Conservation (phyloP, 2,888 invertebrate species). For the Plemyria rubiginata region DNA sequence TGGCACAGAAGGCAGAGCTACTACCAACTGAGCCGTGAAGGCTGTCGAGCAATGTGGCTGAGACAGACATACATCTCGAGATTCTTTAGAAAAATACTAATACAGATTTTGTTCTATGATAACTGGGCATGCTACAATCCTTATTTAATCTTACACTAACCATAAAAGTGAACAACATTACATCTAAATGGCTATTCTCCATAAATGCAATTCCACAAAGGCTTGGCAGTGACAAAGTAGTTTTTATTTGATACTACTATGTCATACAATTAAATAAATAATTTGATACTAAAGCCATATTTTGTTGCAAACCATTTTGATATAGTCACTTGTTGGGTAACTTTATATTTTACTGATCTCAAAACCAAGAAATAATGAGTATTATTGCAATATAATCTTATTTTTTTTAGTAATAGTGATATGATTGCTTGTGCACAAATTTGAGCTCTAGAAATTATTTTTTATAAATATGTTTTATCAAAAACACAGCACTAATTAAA, state of each 20-base stretch:
- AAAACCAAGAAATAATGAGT: neutral
- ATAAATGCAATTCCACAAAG: conserved; percentile 29
- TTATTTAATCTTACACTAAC: conserved; percentile 21
- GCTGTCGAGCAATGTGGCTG: too few relatives aligned
- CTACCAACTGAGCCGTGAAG: too few relatives aligned
- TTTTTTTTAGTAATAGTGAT: conserved; percentile 23
- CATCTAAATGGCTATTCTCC: conserved; percentile 27
- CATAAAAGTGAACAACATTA: conserved; percentile 18
- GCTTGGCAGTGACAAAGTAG: conserved; percentile 27
- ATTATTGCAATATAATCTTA: neutral
- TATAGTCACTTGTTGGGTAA: neutral
- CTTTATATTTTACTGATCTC: neutral
- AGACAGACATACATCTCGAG: conserved; percentile 34
- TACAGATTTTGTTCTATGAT: conserved; percentile 24
- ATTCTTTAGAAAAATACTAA: conserved; percentile 34
- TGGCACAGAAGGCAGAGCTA: too few relatives aligned
- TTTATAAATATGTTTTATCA: conserved; percentile 4
- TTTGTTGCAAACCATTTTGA: neutral
- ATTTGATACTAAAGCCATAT: neutral
- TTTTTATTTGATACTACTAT: conserved; percentile 9
- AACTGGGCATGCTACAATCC: conserved; percentile 28
- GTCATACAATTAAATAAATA: too few relatives aligned
- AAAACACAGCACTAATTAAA: neutral
- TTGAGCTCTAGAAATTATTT: conserved; percentile 11
- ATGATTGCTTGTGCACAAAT: conserved; percentile 8